Base-by-base conservation (phyloP, 2,113 vertebrate species). In the Dendropsophus ebraccatus region DNA sequence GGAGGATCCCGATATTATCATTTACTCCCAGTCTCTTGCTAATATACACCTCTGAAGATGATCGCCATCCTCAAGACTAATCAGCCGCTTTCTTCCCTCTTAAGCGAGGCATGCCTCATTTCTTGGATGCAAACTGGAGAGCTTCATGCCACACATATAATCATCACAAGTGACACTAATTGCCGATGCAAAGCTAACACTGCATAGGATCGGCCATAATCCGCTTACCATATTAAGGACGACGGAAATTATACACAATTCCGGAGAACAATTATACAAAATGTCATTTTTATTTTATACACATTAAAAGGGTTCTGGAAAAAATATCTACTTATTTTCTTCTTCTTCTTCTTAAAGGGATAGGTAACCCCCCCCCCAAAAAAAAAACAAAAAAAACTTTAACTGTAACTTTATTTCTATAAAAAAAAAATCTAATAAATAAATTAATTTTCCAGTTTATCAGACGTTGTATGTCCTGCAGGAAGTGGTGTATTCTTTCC, bases 91-190 rank as follows among this genome's bases (percentile, higher is more conserved):
- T 73, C 37, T 82, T 70, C 52, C 67, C 45, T 54, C 23, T 28
- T 60, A 30, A 65, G 62, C 28, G 14, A 23, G 28, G 21, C 35
- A 28, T 70, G 62, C 60, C 32, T 69, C 32, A 35, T 35, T 54
- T 82, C 80, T 49, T 90, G 98, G 94, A 93, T 99, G 60, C 69
- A 67, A 82, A 82, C 35, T 12, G 10, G 60, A 65, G 45, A 4
- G 37, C 60, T 28, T 50, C 17, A 32, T 62, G 10, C 6, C 47
- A 21, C 45, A 82, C 60, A 62, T 81, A 45, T 41, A 69, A n/a
- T 69, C 60, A 67, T 69, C 23, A 69, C 58, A 41, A 82, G 41
- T 69, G 80, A 82, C 80, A 82, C 80, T 82, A 82, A 82, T 82
- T 82, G 41, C 56, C 54, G 45, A n/a, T 81, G 54, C 37, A n/a